phyloP scores from a whole-genome alignment of 1,140 invertebrate species.

The Caligus rogercresseyi region DNA sequence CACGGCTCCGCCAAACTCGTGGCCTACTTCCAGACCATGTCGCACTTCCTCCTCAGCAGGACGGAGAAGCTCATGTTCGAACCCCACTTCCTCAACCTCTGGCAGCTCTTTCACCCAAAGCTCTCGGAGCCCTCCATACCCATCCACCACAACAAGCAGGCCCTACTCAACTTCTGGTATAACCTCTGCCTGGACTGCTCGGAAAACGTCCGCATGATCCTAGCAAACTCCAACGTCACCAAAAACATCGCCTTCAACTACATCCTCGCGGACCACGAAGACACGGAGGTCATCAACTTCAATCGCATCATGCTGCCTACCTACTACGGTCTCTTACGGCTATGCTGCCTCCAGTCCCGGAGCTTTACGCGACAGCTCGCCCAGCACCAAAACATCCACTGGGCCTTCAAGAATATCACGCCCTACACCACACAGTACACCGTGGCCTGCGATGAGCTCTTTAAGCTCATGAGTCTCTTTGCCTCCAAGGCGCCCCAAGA shows the following conservation, averaged over 20 bases:
- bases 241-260: slow-evolving; percentile 94
- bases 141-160: slow-evolving; percentile 86
- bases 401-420: slow-evolving; percentile 89
- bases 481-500: slow-evolving; percentile 42
- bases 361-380: slow-evolving; percentile 65
- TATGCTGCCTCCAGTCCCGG: slow-evolving; percentile 70
- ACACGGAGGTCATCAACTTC: slow-evolving; percentile 79
- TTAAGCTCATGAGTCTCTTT: slow-evolving; percentile 68
- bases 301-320: slow-evolving; percentile 81
- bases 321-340: slow-evolving; percentile 72
- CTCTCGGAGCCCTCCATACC: slow-evolving; percentile 84
- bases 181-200: slow-evolving; percentile 74
- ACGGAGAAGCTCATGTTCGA: slow-evolving; percentile 77
- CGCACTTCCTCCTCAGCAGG: slow-evolving; percentile 69
- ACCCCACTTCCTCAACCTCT: slow-evolving; percentile 62
- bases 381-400: slow-evolving; percentile 80
- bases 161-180: slow-evolving; percentile 76
- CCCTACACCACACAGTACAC: slow-evolving; percentile 81
- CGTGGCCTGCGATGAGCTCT: slow-evolving; percentile 60
- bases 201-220: slow-evolving; percentile 70
- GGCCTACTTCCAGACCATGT: slow-evolving; percentile 72
- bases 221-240: slow-evolving; percentile 57
- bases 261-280: slow-evolving; percentile 84
- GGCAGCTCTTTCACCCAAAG: slow-evolving; percentile 83
- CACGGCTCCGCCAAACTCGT: slow-evolving; percentile 79